Percentiles rank a stretch among this genome's conserved stretches.
These are phyloP conservation scores for Ameiurus melas DNA, from an alignment of 2,113 vertebrate species.

Conservation along the genomic window DNA sequence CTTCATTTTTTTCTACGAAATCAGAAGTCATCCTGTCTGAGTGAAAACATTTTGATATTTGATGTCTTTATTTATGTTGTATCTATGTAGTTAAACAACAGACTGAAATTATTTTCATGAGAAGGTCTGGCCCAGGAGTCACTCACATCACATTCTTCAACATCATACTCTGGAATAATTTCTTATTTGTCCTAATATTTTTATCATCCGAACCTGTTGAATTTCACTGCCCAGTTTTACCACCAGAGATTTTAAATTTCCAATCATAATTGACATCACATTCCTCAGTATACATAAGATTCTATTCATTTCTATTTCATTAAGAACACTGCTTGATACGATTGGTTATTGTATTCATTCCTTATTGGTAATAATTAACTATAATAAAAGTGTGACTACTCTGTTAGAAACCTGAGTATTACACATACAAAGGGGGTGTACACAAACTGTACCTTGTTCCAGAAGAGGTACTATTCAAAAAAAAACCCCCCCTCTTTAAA, in stretches of 20 bases:
- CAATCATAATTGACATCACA: too few species aligned
- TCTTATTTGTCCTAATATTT: background rate
- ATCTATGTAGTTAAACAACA: background rate
- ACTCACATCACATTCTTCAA: background rate
- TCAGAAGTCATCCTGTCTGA: background rate
- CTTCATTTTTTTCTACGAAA: background rate
- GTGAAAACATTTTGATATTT: background rate
- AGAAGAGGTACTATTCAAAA: background rate
- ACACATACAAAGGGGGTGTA: background rate
- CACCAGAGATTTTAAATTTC: too few species aligned
- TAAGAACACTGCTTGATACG: background rate
- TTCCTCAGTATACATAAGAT: too few species aligned
- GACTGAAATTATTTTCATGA: background rate
- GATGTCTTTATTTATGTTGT: background rate
- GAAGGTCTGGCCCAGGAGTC: background rate
- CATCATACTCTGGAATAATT: background rate
- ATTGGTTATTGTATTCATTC: background rate
- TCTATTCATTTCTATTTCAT: too few species aligned
- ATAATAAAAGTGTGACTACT: slow-evolving; percentile 9
- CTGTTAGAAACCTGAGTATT: slow-evolving; percentile 4
- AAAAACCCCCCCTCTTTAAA: too few species aligned
- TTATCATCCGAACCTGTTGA: background rate
- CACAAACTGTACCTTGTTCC: background rate
- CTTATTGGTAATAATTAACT: background rate
- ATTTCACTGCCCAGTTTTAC: background rate